A percentile compares a stretch with the other conserved stretches of the same genome.
Conservation (phyloP, 2,797 vertebrate genomes). For the Sebastes miniatus region DNA sequence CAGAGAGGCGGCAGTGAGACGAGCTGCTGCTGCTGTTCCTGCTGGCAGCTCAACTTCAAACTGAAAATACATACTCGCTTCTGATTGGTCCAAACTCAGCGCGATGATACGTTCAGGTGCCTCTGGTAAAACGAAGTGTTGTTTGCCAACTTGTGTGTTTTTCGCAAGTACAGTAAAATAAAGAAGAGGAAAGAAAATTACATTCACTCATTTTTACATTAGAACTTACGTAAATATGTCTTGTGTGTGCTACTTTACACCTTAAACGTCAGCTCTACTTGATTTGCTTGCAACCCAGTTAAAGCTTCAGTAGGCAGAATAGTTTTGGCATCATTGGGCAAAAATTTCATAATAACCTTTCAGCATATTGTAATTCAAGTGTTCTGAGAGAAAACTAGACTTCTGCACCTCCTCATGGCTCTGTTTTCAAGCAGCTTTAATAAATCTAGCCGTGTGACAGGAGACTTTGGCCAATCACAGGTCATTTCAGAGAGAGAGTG, state of each 20-base stretch:
- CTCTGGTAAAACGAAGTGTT: not conserved
- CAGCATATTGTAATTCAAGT: no score
- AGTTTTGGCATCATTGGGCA: no score
- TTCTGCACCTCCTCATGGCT: no score
- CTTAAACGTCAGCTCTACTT: no score
- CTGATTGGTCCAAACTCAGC: slow-evolving; percentile 59
- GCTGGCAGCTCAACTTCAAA: slow-evolving; percentile 43
- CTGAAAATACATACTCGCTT: slow-evolving; percentile 57
- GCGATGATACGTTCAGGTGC: slow-evolving; percentile 32
- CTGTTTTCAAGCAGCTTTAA: no score
- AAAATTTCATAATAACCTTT: fast-evolving
- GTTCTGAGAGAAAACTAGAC: no score
- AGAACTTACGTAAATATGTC: not conserved
- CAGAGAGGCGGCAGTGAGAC: not conserved
- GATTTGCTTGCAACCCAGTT: no score
- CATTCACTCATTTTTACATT: no score
- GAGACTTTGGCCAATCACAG: no score
- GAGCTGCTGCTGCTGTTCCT: not conserved
- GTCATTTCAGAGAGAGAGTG: no score
- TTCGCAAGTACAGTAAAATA: not conserved
- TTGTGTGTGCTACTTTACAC: not conserved
- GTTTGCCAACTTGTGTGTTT: not conserved
- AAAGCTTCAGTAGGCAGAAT: no score
- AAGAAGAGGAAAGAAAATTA: not conserved
- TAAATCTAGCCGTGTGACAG: no score